These are phyloP conservation scores for Macropus fuliginosus DNA, from an alignment of 2,797 vertebrate species.

Conservation along the genomic window DNA sequence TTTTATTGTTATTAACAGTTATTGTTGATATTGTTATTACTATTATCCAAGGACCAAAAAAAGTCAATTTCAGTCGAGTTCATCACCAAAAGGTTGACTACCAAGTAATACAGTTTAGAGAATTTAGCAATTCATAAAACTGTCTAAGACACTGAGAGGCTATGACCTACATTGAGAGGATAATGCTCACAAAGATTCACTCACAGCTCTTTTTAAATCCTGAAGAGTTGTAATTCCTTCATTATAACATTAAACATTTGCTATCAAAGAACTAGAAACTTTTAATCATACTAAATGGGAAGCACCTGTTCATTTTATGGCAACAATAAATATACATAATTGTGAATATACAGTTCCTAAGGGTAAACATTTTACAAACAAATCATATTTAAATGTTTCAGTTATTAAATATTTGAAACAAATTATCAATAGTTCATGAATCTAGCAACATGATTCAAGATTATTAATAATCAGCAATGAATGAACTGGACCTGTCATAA, in stretches of 20 bases:
- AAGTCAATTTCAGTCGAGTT: background rate
- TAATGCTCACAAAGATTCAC: background rate
- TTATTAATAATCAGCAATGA: background rate
- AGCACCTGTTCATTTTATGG: background rate
- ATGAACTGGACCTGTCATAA: background rate
- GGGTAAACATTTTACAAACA: background rate
- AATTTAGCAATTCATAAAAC: background rate
- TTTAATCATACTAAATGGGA: background rate
- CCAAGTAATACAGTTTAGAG: background rate
- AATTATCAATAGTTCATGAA: background rate
- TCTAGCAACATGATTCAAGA: background rate
- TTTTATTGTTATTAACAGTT: background rate
- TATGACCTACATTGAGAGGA: background rate
- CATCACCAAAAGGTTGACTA: background rate
- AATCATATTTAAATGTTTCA: background rate
- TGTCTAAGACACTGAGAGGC: background rate
- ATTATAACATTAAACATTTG: background rate
- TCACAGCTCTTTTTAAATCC: background rate
- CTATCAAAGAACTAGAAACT: background rate
- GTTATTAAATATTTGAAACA: background rate
- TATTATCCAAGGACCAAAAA: background rate
- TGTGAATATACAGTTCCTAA: background rate
- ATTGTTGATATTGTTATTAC: background rate
- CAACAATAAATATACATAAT: background rate
- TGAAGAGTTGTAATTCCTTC: background rate